Base-by-base conservation (phyloP, 2,113 vertebrate genomes). In the Syngnathus scovelli region DNA sequence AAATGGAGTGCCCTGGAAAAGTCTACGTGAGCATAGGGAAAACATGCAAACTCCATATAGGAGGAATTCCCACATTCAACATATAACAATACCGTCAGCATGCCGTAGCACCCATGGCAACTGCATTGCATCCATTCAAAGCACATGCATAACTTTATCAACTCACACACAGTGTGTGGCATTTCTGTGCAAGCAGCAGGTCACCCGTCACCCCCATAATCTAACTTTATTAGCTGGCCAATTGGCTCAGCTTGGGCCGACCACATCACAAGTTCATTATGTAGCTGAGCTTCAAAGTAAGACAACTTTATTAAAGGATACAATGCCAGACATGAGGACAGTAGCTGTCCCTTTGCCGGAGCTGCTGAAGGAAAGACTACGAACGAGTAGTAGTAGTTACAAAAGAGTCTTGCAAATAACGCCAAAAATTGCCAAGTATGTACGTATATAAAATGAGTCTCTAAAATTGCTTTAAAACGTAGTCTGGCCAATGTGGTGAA, bases 211-310 rank as follows among this genome's bases (percentile, higher is more conserved):
- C 69, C 71, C 68, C 23, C 68, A 80, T 80, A 84, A 80, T 76
- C 82, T 75, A 78, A 84, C 85, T 88, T 87, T 86, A 88, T 86
- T 85, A 86, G 83, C 72, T 65, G 18, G 39, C 69, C 81, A 73
- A 77, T 78, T 79, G 84, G 85, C 81, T 83, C 72, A 71, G 78
- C 41, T 38, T 38, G 68, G 80, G 76, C 68, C 81, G 64, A 77
- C 46, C 64, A 15, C 72, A 73, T 66, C 58, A 33, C 61, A 65
- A 72, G 76, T 74, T 83, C 74, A 83, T 86, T 81, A 76, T 78
- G 72, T 61, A 16, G 46, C 52, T 43, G 63, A 62, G 54, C 74
- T 78, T 83, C 76, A 79, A 75, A 80, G 74, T 66, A 81, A 75
- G 64, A 70, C 76, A 84, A 78, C 77, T 84, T 83, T 79, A 82